A percentile compares a stretch with the other conserved stretches of the same genome.
phyloP scores from a whole-genome alignment of 2,888 invertebrate species.

The Gymnocheta viridis region DNA sequence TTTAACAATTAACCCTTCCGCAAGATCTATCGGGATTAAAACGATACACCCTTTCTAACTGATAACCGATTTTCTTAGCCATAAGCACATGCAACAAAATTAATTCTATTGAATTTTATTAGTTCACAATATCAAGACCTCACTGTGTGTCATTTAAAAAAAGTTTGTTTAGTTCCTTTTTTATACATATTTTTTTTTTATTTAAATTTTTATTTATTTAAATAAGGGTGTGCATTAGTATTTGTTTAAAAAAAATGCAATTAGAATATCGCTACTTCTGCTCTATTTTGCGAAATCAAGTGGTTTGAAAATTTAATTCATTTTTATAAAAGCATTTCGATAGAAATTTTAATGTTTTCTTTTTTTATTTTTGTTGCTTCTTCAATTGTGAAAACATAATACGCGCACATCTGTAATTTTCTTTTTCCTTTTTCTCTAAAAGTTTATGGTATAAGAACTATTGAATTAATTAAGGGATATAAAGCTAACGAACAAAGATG shows the following conservation, averaged over 20 bases:
- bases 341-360: conserved; percentile 1
- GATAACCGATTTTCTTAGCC: too few relatives aligned
- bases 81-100: too few relatives aligned
- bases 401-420: conserved; percentile 11
- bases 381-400: background rate
- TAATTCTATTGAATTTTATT: too few relatives aligned
- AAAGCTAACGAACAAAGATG: background rate
- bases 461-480: background rate
- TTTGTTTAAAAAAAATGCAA: background rate
- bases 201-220: background rate
- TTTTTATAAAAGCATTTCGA: conserved; percentile 2
- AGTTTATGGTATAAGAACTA: background rate
- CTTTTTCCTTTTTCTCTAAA: background rate
- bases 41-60: too few relatives aligned
- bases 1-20: too few relatives aligned
- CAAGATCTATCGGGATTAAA: too few relatives aligned
- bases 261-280: background rate
- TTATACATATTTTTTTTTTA: too few relatives aligned
- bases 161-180: too few relatives aligned
- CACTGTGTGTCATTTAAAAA: too few relatives aligned
- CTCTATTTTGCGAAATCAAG: background rate
- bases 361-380: background rate
- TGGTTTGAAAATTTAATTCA: conserved; percentile 30
- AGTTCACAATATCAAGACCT: too few relatives aligned
- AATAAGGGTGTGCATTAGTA: background rate